Base-by-base conservation (phyloP, 2,888 invertebrate species). In the Diogma glabrata region DNA sequence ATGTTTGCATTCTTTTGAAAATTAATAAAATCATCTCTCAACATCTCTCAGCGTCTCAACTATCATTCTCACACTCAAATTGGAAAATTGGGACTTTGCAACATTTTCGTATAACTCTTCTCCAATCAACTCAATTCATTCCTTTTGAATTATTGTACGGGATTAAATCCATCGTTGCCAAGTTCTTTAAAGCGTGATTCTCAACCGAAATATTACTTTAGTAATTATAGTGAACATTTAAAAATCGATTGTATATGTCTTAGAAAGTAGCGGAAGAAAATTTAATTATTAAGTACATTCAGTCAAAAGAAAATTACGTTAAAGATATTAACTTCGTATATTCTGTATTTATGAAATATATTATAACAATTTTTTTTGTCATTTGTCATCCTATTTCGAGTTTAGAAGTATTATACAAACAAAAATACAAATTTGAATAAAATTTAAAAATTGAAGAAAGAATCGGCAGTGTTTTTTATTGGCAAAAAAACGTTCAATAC, bases 131-230 rank as follows among this genome's bases (percentile, higher is more conserved):
- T 2, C 55, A 60, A 7, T 63, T 57, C 43, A 60, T 63, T 1
- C 66, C 65, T 2, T 63, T 58, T 28, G 67, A 67, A 56, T 50
- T 67, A 36, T 2, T 67, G 2, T 67, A 63, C 52, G 66, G 64
- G 4, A 53, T 59, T 47, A 63, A 63, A 56, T n/a, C 58, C 65
- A 2, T 55, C 20, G 10, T 52, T 65, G 5, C 63, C 65, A 4
- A 53, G 49, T 53, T 60, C 62, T 7, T 38, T 61, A 17, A 54
- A 22, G 3, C 19, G 45, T 38, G 36, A 43, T 9, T 50, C 47
- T 23, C 54, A 57, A 52, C 56, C 54, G 43, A 33, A 36, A 8
- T 56, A 57, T 43, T 56, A 53, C 6, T 59, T 60, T 24, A 54
- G 57, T 0, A 60, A 61, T 19, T 59, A 60, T 28, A 45, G 59